Evolutionary conservation across 2,113 vertebrate genomes (phyloP).

Genomic region (Lipophrys pholis): DNA sequence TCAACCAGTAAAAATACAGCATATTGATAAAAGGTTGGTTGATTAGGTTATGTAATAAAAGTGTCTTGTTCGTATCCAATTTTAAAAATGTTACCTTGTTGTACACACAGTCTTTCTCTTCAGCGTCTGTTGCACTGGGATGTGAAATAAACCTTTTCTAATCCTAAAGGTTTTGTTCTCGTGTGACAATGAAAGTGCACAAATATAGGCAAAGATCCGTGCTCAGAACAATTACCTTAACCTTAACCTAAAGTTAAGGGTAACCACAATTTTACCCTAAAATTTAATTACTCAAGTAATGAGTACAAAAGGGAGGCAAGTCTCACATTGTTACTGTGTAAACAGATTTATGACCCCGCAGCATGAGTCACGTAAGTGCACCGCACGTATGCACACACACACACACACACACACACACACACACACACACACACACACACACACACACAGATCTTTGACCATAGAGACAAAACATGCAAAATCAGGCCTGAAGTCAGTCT

Average conservation of each 20-base stretch:
- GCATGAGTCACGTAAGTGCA: neutral
- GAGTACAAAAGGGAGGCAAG: slow-evolving; percentile 17
- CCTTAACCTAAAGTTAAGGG: neutral
- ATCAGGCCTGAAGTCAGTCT: neutral
- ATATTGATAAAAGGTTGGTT: too few relatives aligned
- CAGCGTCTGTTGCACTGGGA: too few relatives aligned
- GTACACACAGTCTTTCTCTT: too few relatives aligned
- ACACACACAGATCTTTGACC: neutral
- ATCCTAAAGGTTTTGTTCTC: too few relatives aligned
- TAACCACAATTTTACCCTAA: neutral
- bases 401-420: slow-evolving; percentile 1
- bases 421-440: slow-evolving; percentile 1
- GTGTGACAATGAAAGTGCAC: too few relatives aligned
- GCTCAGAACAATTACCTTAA: neutral
- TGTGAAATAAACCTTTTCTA: too few relatives aligned
- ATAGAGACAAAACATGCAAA: neutral
- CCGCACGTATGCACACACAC: neutral
- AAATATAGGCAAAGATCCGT: too few relatives aligned
- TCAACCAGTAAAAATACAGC: too few relatives aligned
- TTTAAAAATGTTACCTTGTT: too few relatives aligned
- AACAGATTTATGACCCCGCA: slow-evolving; percentile 21
- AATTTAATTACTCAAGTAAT: slow-evolving; percentile 20
- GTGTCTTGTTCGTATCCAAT: too few relatives aligned
- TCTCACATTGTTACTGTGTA: slow-evolving; percentile 6
- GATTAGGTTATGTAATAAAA: too few relatives aligned